Evolutionary conservation across 2,888 invertebrate genomes (phyloP).

Genomic region (Heliothis peltigera): DNA sequence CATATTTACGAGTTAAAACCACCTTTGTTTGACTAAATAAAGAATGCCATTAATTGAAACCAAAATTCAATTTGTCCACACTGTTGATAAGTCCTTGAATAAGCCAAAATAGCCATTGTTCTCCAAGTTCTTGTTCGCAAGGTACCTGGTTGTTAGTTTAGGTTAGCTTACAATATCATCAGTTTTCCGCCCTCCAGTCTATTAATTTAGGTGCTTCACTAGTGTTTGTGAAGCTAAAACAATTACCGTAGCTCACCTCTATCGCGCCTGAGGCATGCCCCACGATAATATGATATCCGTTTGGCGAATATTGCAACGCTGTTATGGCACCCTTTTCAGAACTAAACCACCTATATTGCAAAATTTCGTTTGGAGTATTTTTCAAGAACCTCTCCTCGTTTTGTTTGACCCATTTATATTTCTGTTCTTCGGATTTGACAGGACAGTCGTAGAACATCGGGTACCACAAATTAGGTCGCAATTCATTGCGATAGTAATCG

Average conservation of each 20-base stretch:
- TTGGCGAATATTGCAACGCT: constrained; percentile 80
- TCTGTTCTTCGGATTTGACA: constrained; percentile 55
- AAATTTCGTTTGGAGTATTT: constrained; percentile 71
- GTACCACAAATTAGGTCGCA: constrained; percentile 73
- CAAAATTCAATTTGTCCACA: too few relatives aligned
- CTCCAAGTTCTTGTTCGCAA: not conserved
- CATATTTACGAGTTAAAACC: too few relatives aligned
- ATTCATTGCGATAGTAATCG: constrained; percentile 71
- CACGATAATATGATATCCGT: constrained; percentile 81
- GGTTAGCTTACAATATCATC: constrained; percentile 22
- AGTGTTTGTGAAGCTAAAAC: constrained; percentile 40
- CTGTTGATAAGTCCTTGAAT: not conserved
- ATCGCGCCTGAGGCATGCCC: constrained; percentile 87
- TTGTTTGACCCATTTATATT: constrained; percentile 71
- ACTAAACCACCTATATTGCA: constrained; percentile 76
- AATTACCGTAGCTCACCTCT: constrained; percentile 73
- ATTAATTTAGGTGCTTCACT: constrained; percentile 28
- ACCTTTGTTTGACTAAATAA: too few relatives aligned
- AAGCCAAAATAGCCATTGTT: not conserved
- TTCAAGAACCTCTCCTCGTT: constrained; percentile 74
- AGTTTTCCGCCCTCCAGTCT: constrained; percentile 22
- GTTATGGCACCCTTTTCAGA: constrained; percentile 79
- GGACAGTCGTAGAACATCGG: constrained; percentile 73
- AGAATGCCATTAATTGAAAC: too few relatives aligned
- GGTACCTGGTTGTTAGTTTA: constrained; percentile 38